Evolutionary conservation across 2,113 vertebrate genomes (phyloP).

Genomic region (Strigops habroptila): DNA sequence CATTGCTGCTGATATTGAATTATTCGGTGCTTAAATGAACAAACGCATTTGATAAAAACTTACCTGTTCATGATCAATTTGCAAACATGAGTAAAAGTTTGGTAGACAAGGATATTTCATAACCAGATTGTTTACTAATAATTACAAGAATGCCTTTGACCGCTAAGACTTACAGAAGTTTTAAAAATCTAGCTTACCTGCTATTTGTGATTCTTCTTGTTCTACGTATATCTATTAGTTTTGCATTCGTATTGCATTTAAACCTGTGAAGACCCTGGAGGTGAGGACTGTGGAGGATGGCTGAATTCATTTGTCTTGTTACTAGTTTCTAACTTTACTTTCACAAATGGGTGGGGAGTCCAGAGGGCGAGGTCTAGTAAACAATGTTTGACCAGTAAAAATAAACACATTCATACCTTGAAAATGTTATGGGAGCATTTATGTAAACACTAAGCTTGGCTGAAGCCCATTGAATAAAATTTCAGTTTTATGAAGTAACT

Average conservation of each 20-base stretch:
- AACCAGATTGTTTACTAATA: neutral
- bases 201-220: neutral
- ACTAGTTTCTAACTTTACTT: neutral
- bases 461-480: neutral
- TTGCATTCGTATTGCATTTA: neutral
- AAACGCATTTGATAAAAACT: neutral
- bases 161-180: neutral
- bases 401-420: neutral
- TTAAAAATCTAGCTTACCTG: neutral
- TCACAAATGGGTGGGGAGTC: neutral
- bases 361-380: neutral
- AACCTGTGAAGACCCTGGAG: neutral
- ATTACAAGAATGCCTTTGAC: neutral
- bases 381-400: neutral
- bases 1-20: neutral
- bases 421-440: neutral
- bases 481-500: neutral
- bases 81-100: neutral
- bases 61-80: neutral
- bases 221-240: neutral
- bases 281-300: neutral
- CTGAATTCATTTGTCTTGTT: neutral
- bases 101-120: neutral
- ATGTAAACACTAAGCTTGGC: neutral
- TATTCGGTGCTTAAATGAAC: neutral